Base-by-base conservation (phyloP, 2,797 vertebrate species). In the Oryzias sinensis region DNA sequence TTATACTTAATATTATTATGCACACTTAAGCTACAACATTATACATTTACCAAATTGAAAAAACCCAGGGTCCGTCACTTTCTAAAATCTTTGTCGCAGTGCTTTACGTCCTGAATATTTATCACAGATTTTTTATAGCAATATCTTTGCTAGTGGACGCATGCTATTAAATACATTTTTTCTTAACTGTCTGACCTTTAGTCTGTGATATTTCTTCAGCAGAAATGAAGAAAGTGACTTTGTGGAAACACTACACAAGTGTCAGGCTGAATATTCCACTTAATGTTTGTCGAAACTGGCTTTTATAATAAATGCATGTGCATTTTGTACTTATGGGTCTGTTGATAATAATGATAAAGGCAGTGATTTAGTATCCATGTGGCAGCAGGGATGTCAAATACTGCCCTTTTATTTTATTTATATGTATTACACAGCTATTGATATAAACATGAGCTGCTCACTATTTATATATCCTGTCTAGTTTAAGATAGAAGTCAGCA, bases 301-400 rank as follows among this genome's bases (percentile, higher is more conserved):
- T 37, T 49, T 69, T 63, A 72, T 73, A 77, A 74, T 55, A 70
- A 59, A 64, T 57, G 58, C 25, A 41, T 33, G 63, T 74, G 51
- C 68, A 66, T 40, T 51, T 59, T 20, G 51, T 60, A 18, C 58
- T 15, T 18, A 17, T 50, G 27, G 65, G 72, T 76, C 83, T 77
- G 79, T 79, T 84, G 76, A 61, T 67, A 50, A 44, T 75, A 72
- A 72, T 42, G 52, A 78, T 77, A 78, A 25, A 22, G 53, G 41
- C 22, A 15, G 41, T 45, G 62, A 79, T 83, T 80, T 77, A 59
- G 76, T 89, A 89, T 89, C 33, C 87, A 49, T 62, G 5, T 15
- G 33, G 56, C 57, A 49, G 44, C 85, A 86, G 82, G 14, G n/a
- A 58, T 68, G 74, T 79, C 56, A 65, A 62, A 67, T 37, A 5